Base-by-base conservation (phyloP, 2,888 invertebrate genomes). In the Ormyrus nitidulus region DNA sequence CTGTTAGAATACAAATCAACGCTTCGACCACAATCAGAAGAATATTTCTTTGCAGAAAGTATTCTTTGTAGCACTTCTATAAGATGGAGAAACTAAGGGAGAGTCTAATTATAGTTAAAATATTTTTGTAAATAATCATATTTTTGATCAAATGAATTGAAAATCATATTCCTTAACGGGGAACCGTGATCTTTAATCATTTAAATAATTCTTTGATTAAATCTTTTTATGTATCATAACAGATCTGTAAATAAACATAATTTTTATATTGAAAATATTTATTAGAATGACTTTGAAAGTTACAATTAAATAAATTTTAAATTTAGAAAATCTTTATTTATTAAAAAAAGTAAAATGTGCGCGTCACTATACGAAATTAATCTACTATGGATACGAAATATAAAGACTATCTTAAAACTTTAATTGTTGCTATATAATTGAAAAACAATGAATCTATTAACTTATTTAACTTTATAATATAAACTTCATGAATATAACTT, bases 41-140 rank as follows among this genome's bases (percentile, higher is more conserved):
- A 95, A 86, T 94, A 94, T 84, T 94, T 94, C 84, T 92, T 95
- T 80, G 95, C 95, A 58, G 95, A 96, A 85, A 95, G 94, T 85
- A 93, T 94, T 1, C 89, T 96, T 0, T 92, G 93, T 85, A 88
- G 87, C 70, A 87, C 88, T 8, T 88, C 91, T 74, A 90, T 89
- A 77, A 85, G 86, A 80, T 88, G 89, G 89, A 88, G 86, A 81
- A 89, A 80, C 81, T 88, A 79, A 84, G 46, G 11, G 61, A 66
- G 44, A 5, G 64, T 66, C 19, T 48, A 34, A 34, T 34, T 34
- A 34, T 70, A 48, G 34, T 10, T 71, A 58, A 6, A 54, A 1
- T 56, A 53, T 64, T 56, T 74, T 56, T 64, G 64, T 64, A 73
- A 54, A 56, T 13, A 71, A 56, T 56, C 6, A 34, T 34, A 34